Conservation (phyloP, 30 jellyfish, hydroid and myxozoan species). For the Pelagia noctiluca region DNA sequence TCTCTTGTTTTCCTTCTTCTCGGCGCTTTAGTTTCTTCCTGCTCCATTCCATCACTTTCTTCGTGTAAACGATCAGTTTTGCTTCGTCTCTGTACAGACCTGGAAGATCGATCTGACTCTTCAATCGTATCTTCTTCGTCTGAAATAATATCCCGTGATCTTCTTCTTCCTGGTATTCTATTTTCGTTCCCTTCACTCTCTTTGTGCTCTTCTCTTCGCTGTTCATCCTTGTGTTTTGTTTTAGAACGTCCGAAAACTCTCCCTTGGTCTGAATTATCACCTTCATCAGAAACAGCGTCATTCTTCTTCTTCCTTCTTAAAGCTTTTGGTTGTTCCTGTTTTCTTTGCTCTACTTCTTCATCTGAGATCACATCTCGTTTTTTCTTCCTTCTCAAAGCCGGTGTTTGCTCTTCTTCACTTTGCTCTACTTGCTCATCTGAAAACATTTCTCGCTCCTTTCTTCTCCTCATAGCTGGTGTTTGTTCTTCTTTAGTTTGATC, state of each 20-base stretch:
- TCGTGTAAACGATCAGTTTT: not conserved
- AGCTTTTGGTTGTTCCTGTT: too few relatives aligned
- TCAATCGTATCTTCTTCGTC: not conserved
- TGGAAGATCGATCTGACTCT: not conserved
- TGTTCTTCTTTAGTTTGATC: not conserved
- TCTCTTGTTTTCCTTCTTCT: not conserved
- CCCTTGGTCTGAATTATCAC: too few relatives aligned
- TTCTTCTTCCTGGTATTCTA: not conserved
- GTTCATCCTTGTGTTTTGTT: too few relatives aligned
- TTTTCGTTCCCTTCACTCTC: not conserved
- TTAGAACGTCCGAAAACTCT: too few relatives aligned
- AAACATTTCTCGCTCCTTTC: not conserved
- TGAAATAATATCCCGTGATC: not conserved
- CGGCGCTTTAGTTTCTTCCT: not conserved
- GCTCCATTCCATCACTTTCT: not conserved
- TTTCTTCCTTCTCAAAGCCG: not conserved
- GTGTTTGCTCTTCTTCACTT: not conserved
- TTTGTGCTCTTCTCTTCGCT: slow-evolving; percentile 3
- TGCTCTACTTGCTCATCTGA: not conserved
- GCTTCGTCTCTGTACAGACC: not conserved
- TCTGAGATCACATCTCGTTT: not conserved
- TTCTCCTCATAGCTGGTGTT: not conserved
- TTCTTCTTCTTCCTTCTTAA: too few relatives aligned
- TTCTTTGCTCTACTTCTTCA: too few relatives aligned
- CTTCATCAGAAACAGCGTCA: too few relatives aligned